These are phyloP conservation scores for Embidobia sp. DNA, from an alignment of 2,888 invertebrate genomes.

Conservation along the genomic window DNA sequence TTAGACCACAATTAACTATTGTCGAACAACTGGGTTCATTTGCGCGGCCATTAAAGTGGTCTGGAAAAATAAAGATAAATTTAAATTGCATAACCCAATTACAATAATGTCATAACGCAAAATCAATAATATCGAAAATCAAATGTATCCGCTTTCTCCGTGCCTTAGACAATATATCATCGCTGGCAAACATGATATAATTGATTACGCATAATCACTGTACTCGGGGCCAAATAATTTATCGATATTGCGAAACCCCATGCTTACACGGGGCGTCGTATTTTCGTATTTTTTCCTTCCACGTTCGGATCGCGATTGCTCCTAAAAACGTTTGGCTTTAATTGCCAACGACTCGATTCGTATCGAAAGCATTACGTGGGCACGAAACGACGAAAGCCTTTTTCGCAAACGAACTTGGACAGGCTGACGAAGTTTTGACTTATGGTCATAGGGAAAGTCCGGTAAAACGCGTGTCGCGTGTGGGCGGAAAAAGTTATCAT, in stretches of 20 bases:
- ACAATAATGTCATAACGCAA: constrained; percentile 17
- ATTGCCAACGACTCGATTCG: constrained; percentile 35
- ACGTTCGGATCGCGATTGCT: constrained; percentile 10
- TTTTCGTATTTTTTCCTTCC: constrained; percentile 20
- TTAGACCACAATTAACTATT: constrained; percentile 15
- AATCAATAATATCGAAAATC: constrained; percentile 16
- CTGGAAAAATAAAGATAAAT: constrained; percentile 28
- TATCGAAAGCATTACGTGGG: constrained; percentile 55
- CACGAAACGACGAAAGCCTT: constrained; percentile 33
- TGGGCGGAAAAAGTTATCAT: constrained; percentile 11
- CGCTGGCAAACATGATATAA: constrained; percentile 10
- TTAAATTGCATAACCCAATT: constrained; percentile 2
- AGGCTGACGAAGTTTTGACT: constrained; percentile 2
- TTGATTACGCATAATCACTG: constrained; percentile 25
- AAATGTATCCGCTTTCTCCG: constrained; percentile 34
- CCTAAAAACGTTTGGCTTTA: too few species aligned
- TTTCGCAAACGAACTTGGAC: constrained; percentile 5
- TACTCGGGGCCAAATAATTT: constrained; percentile 20
- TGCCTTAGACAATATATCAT: constrained; percentile 19
- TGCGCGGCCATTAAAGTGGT: constrained; percentile 4
- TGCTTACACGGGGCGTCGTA: not conserved
- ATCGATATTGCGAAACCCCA: constrained; percentile 38
- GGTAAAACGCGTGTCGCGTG: constrained; percentile 3
- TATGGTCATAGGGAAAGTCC: constrained; percentile 15
- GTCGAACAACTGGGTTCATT: constrained; percentile 7